Percentiles rank a stretch among this genome's conserved stretches.
These are phyloP conservation scores for Lepidurus arcticus DNA, from an alignment of 1,140 invertebrate genomes.

Conservation along the genomic window DNA sequence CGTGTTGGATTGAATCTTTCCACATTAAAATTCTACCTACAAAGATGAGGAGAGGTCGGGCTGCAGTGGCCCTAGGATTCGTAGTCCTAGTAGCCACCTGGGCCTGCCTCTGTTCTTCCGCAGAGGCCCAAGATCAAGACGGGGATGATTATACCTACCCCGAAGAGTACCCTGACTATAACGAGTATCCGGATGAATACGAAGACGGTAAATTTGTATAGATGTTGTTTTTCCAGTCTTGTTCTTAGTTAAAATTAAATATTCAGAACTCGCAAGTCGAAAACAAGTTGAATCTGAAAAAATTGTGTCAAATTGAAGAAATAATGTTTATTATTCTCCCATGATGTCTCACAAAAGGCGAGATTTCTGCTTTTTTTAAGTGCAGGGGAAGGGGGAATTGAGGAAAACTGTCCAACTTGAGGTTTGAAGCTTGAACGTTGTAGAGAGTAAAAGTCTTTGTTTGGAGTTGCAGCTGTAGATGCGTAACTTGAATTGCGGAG, in stretches of 20 bases:
- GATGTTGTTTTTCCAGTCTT: not conserved
- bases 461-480: not conserved
- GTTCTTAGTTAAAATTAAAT: not conserved
- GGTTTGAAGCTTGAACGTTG: not conserved
- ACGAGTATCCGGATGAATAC: conserved; percentile 28
- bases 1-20: not conserved
- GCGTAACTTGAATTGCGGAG: not conserved
- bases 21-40: not conserved
- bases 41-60: not conserved
- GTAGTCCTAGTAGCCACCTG: conserved; percentile 29
- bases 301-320: too few species aligned
- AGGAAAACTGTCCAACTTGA: too few species aligned
- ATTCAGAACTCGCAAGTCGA: too few species aligned
- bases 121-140: conserved; percentile 34
- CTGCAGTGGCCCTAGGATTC: not conserved
- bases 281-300: too few species aligned
- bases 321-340: too few species aligned
- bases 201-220: conserved; percentile 26
- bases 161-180: conserved; percentile 30
- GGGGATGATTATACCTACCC: conserved; percentile 36
- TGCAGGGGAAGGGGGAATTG: too few species aligned
- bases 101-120: conserved; percentile 24
- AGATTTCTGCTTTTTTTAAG: too few species aligned
- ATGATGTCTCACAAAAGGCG: too few species aligned
- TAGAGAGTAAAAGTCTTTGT: not conserved